Evolutionary conservation across 2,113 vertebrate species (phyloP).

Genomic region (Dasyprocta punctata): DNA sequence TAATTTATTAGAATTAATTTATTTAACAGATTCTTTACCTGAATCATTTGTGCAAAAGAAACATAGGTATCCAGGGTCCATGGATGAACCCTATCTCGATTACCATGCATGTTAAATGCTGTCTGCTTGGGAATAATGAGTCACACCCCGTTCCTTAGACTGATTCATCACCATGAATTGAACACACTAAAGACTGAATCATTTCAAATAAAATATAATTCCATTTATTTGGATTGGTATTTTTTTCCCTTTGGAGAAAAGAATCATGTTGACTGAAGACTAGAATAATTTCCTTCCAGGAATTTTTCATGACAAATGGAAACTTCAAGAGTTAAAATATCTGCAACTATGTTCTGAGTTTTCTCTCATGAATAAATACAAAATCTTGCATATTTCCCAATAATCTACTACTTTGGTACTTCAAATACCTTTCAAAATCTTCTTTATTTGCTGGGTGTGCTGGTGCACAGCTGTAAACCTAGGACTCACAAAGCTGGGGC

Average conservation of each 20-base stretch:
- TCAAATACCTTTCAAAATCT: constrained; percentile 35
- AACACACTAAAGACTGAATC: not conserved
- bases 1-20: constrained; percentile 17
- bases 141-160: not conserved
- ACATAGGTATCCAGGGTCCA: not conserved
- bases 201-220: not conserved
- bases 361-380: constrained; percentile 48
- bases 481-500: not conserved
- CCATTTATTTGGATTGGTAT: not conserved
- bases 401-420: constrained; percentile 6
- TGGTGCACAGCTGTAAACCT: not conserved
- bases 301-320: not conserved
- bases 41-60: constrained; percentile 1
- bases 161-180: not conserved
- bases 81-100: not conserved
- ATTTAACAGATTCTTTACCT: not conserved
- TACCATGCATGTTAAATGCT: not conserved
- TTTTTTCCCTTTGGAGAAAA: not conserved
- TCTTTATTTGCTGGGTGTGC: not conserved
- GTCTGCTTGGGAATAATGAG: not conserved
- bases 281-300: not conserved
- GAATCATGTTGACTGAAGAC: not conserved
- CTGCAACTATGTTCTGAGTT: not conserved
- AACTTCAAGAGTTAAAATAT: not conserved
- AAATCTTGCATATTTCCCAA: constrained; percentile 30